phyloP scores from a whole-genome alignment of 2,888 invertebrate species.

The Pyrrhosoma nymphula region DNA sequence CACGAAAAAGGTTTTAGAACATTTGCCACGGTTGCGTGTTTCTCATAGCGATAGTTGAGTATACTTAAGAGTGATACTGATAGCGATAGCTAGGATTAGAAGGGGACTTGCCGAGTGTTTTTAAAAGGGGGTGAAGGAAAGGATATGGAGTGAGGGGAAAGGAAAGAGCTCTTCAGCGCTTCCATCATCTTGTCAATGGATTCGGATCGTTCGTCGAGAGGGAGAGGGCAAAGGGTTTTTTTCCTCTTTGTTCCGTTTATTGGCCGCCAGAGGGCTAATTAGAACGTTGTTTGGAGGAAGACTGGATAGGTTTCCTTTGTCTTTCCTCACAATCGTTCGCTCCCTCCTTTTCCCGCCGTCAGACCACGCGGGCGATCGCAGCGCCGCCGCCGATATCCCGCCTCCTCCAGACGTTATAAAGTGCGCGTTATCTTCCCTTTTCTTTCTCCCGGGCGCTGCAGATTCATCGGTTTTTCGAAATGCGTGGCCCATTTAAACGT shows the following conservation, averaged over 20 bases:
- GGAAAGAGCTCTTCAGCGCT: neutral
- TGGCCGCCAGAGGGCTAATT: slow-evolving; percentile 58
- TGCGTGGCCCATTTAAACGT: neutral
- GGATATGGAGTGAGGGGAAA: neutral
- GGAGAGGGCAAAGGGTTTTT: neutral
- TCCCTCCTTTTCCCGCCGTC: no score
- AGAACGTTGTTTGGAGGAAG: slow-evolving; percentile 20
- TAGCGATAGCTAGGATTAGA: neutral
- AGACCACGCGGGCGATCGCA: neutral
- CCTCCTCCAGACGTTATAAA: neutral
- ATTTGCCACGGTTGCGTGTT: no score
- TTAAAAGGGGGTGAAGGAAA: no score
- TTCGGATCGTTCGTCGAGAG: slow-evolving; percentile 42
- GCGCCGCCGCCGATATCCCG: neutral
- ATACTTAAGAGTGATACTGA: no score
- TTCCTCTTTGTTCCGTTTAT: slow-evolving; percentile 37
- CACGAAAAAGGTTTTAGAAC: no score
- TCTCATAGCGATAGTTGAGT: no score
- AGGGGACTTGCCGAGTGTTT: neutral
- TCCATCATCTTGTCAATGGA: neutral
- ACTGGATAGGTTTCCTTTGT: neutral
- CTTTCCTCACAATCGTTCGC: neutral
- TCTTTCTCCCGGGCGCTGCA: neutral
- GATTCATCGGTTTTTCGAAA: slow-evolving; percentile 5
- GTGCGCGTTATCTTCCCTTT: neutral